Conservation (phyloP, 2,113 vertebrate species). For the Marmota monax region DNA sequence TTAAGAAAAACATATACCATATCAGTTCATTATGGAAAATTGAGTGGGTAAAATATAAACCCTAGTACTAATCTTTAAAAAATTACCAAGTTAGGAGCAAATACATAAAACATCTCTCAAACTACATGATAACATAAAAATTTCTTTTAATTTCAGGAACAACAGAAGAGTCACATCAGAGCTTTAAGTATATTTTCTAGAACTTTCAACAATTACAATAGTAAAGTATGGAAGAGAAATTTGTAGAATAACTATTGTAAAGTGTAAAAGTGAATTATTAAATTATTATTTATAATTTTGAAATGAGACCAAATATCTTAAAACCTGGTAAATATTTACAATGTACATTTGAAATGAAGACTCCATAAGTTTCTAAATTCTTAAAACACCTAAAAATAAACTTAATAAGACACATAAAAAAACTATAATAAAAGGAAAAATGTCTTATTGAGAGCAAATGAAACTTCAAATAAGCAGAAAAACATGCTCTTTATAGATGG, state of each 20-base stretch:
- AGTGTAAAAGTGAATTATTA: not conserved
- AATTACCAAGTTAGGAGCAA: not conserved
- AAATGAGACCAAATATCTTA: not conserved
- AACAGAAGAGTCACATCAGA: not conserved
- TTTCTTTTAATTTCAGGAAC: not conserved
- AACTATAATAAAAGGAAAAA: not conserved
- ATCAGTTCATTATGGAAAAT: not conserved
- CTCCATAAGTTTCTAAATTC: not conserved
- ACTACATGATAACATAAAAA: not conserved
- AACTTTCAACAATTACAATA: not conserved
- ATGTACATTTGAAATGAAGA: not conserved
- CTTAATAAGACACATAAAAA: not conserved
- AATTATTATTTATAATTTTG: not conserved
- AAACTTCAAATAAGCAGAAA: not conserved
- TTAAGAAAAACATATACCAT: not conserved
- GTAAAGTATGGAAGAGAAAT: not conserved
- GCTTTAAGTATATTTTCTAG: not conserved
- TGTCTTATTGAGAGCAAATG: not conserved
- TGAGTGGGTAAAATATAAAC: not conserved
- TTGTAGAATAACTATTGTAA: not conserved
- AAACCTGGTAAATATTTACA: not conserved
- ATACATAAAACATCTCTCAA: not conserved
- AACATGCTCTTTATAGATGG: not conserved
- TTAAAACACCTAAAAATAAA: not conserved
- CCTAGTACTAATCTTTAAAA: not conserved